Evolutionary conservation across 1,140 invertebrate species (phyloP).

Genomic region (Magallana angulata): DNA sequence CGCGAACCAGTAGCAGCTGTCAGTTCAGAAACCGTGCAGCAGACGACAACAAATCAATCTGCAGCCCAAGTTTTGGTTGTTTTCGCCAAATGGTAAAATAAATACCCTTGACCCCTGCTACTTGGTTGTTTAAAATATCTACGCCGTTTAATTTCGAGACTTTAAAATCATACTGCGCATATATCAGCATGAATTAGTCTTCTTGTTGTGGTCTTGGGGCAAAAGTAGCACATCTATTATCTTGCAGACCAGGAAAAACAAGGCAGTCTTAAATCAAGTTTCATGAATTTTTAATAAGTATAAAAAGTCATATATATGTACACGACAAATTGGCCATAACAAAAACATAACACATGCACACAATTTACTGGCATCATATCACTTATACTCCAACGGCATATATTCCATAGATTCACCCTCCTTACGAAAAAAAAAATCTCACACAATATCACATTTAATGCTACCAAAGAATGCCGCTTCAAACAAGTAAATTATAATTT

Average conservation of each 20-base stretch:
- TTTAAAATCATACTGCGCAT: neutral
- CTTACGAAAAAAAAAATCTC: neutral
- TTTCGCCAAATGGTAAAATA: too few species aligned
- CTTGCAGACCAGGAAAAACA: neutral
- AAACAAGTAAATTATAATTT: neutral
- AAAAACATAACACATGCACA: neutral
- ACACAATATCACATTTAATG: neutral
- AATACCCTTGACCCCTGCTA: too few species aligned
- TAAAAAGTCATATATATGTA: neutral
- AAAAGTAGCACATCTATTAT: too few species aligned
- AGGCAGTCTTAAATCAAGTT: neutral
- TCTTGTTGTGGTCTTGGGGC: neutral
- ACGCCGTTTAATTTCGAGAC: too few species aligned
- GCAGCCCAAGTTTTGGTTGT: too few species aligned
- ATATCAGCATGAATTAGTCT: neutral
- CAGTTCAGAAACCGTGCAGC: too few species aligned
- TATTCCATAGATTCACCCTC: neutral
- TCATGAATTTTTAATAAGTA: conserved; percentile 30
- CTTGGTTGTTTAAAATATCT: too few species aligned
- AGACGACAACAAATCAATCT: too few species aligned
- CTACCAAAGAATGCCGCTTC: neutral
- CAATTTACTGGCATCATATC: neutral
- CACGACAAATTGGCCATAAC: neutral
- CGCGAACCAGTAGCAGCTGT: too few species aligned
- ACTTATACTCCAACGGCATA: neutral